Evolutionary conservation across 2,113 vertebrate species (phyloP).

Genomic region (Isichthys henryi): DNA sequence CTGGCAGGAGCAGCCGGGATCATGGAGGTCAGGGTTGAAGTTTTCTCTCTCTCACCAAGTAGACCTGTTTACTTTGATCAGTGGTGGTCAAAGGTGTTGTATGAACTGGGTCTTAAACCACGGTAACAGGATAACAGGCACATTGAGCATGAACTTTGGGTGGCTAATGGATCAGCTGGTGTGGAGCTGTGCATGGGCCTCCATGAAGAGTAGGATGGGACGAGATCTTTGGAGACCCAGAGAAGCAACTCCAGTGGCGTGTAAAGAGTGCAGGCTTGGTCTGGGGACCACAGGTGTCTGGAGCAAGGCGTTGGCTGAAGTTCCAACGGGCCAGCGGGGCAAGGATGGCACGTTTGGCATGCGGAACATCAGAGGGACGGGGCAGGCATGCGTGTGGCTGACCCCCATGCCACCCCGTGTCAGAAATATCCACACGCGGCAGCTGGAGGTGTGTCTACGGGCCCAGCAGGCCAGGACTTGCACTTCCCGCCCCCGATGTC

Average conservation of each 20-base stretch:
- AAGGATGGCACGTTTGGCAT: neutral
- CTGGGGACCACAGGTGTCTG: neutral
- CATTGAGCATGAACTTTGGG: neutral
- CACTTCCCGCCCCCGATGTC: neutral
- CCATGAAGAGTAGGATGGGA: neutral
- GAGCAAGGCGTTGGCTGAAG: neutral
- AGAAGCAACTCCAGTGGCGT: neutral
- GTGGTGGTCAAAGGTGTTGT: neutral
- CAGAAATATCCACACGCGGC: slow-evolving; percentile 11
- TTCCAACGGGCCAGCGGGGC: neutral
- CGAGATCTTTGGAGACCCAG: neutral
- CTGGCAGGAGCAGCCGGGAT: neutral
- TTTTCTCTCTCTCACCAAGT: neutral
- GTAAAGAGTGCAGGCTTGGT: neutral
- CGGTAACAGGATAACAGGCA: neutral
- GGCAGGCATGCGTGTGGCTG: neutral
- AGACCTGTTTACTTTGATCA: neutral
- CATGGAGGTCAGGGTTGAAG: neutral
- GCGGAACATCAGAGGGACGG: slow-evolving; percentile 15
- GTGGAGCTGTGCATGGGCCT: neutral
- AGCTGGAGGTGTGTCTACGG: slow-evolving; percentile 15
- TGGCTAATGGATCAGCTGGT: neutral
- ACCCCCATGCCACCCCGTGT: neutral
- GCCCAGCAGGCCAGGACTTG: slow-evolving; percentile 20
- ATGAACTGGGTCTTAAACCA: neutral